Percentiles rank a stretch among this genome's conserved stretches.
Conservation (phyloP, 2,113 vertebrate species). For the Aegithalos caudatus region DNA sequence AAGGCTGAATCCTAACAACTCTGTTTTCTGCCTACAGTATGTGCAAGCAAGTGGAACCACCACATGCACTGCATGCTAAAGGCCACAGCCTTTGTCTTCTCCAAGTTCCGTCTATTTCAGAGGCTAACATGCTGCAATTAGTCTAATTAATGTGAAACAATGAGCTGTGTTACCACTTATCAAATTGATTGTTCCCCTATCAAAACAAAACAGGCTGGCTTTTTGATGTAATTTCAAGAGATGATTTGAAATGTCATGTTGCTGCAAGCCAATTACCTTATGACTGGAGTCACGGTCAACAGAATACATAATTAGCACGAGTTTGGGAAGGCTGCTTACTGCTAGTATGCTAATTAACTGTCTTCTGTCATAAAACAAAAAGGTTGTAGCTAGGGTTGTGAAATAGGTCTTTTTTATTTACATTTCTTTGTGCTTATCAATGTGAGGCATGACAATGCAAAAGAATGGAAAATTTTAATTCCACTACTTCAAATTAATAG, state of each 20-base stretch:
- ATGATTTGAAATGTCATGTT: conserved; percentile 94
- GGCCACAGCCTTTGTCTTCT: conserved; percentile 82
- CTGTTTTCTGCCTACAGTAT: conserved; percentile 68
- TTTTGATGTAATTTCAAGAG: conserved; percentile 91
- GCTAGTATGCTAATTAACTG: conserved; percentile 87
- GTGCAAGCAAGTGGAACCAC: conserved; percentile 74
- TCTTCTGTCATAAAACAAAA: conserved; percentile 85
- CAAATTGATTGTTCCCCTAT: conserved; percentile 94
- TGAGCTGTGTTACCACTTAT: conserved; percentile 92
- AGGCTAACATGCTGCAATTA: conserved; percentile 89
- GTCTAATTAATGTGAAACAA: conserved; percentile 95
- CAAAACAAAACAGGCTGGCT: conserved; percentile 87
- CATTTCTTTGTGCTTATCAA: conserved; percentile 79
- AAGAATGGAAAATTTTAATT: conserved; percentile 78
- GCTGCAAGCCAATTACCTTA: conserved; percentile 91
- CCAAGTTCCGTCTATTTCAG: conserved; percentile 81
- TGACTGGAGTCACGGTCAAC: conserved; percentile 86
- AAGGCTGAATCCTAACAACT: conserved; percentile 71
- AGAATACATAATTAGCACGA: conserved; percentile 88
- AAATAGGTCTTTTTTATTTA: conserved; percentile 83
- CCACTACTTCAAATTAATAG: conserved; percentile 54
- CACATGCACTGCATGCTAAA: conserved; percentile 73
- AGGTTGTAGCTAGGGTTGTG: conserved; percentile 73
- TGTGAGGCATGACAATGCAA: conserved; percentile 75
- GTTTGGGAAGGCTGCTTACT: conserved; percentile 84